Evolutionary conservation across 2,797 vertebrate genomes (phyloP).

Genomic region (Atherinosoma microstoma): DNA sequence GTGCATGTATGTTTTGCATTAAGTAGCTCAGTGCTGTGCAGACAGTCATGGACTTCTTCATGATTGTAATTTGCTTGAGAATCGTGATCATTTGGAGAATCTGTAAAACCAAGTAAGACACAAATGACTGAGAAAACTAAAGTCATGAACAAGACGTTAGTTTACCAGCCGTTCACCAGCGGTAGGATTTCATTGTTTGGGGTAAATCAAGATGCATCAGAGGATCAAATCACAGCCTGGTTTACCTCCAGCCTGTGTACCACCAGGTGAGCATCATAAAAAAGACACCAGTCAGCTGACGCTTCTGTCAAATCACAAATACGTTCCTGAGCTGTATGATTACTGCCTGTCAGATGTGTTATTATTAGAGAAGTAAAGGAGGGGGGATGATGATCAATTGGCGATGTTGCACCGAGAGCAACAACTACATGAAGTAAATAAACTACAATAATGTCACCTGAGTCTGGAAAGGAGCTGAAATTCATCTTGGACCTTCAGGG

Average conservation of each 20-base stretch:
- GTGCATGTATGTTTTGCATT: conserved; percentile 54
- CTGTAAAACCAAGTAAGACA: conserved; percentile 63
- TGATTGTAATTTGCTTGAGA: conserved; percentile 43
- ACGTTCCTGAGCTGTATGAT: too few species aligned
- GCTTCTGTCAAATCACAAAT: too few species aligned
- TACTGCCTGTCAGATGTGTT: too few species aligned
- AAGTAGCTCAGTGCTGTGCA: conserved; percentile 55
- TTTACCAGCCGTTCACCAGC: background rate
- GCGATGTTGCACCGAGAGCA: background rate
- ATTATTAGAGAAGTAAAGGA: too few species aligned
- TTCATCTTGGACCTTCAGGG: background rate
- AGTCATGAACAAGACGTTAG: background rate
- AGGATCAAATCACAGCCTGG: too few species aligned
- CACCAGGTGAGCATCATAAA: too few species aligned
- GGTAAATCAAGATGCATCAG: too few species aligned
- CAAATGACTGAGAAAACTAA: background rate
- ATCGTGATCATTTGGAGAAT: conserved; percentile 65
- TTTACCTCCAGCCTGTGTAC: too few species aligned
- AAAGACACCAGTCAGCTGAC: too few species aligned
- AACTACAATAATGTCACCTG: background rate
- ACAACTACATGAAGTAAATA: background rate
- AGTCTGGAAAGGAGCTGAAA: background rate
- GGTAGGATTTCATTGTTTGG: too few species aligned
- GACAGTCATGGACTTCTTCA: conserved; percentile 68
- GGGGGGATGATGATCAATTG: too few species aligned